phyloP scores from a whole-genome alignment of 2,888 invertebrate genomes.

The Clivina fossor region DNA sequence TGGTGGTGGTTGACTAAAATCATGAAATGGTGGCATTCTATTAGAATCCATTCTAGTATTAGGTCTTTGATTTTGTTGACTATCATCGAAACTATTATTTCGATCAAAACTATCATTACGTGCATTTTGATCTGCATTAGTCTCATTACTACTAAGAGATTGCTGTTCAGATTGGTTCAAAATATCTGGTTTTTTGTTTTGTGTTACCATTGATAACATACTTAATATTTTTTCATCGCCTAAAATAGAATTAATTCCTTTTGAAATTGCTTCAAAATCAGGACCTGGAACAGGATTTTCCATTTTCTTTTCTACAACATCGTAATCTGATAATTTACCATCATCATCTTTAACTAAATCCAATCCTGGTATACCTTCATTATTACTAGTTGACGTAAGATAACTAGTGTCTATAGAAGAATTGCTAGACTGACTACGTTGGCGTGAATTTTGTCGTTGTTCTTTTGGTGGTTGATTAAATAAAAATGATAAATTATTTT shows the following conservation, averaged over 20 bases:
- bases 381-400: conserved; percentile 28
- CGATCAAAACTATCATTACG: conserved; percentile 7
- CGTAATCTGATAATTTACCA: conserved; percentile 40
- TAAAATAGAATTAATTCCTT: conserved; percentile 63
- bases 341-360: conserved; percentile 64
- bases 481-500: conserved; percentile 11
- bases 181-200: conserved; percentile 44
- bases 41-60: too few species aligned
- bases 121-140: conserved; percentile 10
- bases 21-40: background rate
- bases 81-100: background rate
- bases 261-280: conserved; percentile 62
- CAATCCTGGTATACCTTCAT: conserved; percentile 68
- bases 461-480: conserved; percentile 33
- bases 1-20: conserved; percentile 6
- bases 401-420: conserved; percentile 40
- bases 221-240: conserved; percentile 66
- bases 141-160: background rate
- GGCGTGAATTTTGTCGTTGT: conserved; percentile 30
- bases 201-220: conserved; percentile 57
- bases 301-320: conserved; percentile 34
- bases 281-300: conserved; percentile 48
- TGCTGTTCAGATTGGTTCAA: background rate
- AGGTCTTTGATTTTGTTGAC: background rate
- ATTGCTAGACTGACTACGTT: conserved; percentile 16